Conservation (phyloP, 2,888 invertebrate genomes). For the Himalopsyche tibetana region DNA sequence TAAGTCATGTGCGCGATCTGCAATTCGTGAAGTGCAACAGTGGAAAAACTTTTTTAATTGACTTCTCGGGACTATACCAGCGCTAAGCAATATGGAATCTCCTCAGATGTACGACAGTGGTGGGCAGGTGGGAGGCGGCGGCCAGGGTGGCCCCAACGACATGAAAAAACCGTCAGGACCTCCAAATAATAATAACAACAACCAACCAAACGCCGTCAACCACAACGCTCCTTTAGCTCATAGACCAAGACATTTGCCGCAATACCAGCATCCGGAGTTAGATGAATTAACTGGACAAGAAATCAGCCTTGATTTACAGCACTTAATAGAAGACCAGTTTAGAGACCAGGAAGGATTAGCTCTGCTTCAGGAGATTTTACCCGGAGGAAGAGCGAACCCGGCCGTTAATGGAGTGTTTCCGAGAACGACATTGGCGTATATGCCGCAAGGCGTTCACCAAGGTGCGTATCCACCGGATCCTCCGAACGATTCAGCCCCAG, state of each 20-base stretch:
- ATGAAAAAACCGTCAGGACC: constrained; percentile 70
- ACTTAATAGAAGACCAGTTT: constrained; percentile 95
- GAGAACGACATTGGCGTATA: constrained; percentile 88
- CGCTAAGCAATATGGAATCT: constrained; percentile 82
- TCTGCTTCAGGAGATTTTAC: constrained; percentile 90
- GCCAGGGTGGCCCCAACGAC: constrained; percentile 80
- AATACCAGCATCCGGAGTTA: constrained; percentile 88
- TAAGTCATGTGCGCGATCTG: not conserved
- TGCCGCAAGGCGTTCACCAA: constrained; percentile 94
- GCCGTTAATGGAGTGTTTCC: constrained; percentile 74
- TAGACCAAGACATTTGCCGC: constrained; percentile 83
- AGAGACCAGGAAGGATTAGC: constrained; percentile 85
- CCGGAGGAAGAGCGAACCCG: constrained; percentile 75
- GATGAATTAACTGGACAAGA: constrained; percentile 94
- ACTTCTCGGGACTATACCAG: not conserved
- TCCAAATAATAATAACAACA: constrained; percentile 68
- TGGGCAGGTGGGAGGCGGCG: constrained; percentile 76
- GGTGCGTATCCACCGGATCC: constrained; percentile 80
- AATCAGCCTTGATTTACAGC: constrained; percentile 93
- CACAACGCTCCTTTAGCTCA: constrained; percentile 78
- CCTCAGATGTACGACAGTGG: constrained; percentile 91
- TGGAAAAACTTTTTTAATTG: not conserved
- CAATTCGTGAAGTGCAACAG: not conserved
- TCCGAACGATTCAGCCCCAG: constrained; percentile 82
- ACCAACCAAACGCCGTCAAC: constrained; percentile 70